Percentiles rank a stretch among this genome's conserved stretches.
These are phyloP conservation scores for Archocentrus centrarchus DNA, from an alignment of 2,113 vertebrate species.

Conservation along the genomic window DNA sequence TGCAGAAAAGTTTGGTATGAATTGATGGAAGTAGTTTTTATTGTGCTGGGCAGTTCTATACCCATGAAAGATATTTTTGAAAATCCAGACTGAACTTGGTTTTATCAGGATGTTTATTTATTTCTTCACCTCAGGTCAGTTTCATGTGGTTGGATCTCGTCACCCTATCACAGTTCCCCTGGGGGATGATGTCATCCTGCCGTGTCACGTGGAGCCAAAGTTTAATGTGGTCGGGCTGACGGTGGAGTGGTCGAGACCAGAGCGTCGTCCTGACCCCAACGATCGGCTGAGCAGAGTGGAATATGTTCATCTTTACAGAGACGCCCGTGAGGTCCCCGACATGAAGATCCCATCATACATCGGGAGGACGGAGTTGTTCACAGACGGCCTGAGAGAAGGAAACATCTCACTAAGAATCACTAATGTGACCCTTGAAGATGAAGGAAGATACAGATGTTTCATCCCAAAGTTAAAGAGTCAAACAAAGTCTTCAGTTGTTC, in stretches of 20 bases:
- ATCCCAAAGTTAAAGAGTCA: neutral
- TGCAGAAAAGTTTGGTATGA: too few relatives aligned
- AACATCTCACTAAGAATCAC: conserved; percentile 37
- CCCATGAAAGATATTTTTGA: too few relatives aligned
- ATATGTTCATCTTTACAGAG: conserved; percentile 28
- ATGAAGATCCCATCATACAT: neutral
- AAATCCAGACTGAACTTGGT: too few relatives aligned
- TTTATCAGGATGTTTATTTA: too few relatives aligned
- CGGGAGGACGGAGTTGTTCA: neutral
- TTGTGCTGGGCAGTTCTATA: too few relatives aligned
- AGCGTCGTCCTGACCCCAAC: neutral
- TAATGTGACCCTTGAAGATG: neutral
- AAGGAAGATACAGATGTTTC: conserved; percentile 27
- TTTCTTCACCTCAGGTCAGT: conserved; percentile 9
- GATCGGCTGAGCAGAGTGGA: neutral
- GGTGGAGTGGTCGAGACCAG: conserved; percentile 37
- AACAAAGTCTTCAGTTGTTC: rapidly evolving
- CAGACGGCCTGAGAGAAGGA: neutral
- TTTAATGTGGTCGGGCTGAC: neutral
- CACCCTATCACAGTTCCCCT: neutral
- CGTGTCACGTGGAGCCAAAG: conserved; percentile 1
- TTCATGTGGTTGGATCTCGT: neutral
- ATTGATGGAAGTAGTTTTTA: too few relatives aligned
- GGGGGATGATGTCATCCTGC: conserved; percentile 37
- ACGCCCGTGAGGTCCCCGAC: rapidly evolving